Evolutionary conservation across 2,888 invertebrate genomes (phyloP).

Genomic region (Aricia artaxerxes): DNA sequence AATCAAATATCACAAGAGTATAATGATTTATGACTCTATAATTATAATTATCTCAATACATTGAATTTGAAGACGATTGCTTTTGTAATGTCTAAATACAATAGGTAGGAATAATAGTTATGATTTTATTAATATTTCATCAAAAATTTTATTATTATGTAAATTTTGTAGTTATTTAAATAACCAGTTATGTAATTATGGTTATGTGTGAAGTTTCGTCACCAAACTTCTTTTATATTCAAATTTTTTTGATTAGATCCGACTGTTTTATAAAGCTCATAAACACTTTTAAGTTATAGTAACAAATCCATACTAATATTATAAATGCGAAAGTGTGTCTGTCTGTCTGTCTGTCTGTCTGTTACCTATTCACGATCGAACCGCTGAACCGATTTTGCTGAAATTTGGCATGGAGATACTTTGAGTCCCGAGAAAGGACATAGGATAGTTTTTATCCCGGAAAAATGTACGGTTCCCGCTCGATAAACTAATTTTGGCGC

Average conservation of each 20-base stretch:
- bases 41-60: background rate
- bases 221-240: background rate
- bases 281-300: background rate
- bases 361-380: too few species aligned
- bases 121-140: background rate
- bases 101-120: background rate
- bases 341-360: too few species aligned
- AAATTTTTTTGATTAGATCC: background rate
- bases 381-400: too few species aligned
- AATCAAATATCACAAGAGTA: background rate
- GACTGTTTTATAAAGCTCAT: background rate
- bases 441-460: too few species aligned
- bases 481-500: too few species aligned
- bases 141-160: background rate
- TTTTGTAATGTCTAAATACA: background rate
- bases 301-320: background rate
- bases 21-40: background rate
- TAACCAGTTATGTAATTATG: background rate
- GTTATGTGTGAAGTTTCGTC: background rate
- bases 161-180: background rate
- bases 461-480: too few species aligned
- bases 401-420: too few species aligned
- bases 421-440: too few species aligned
- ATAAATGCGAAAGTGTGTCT: too few species aligned
- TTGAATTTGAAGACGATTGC: background rate